Evolutionary conservation across 2,797 vertebrate genomes (phyloP), one percentile per base, ranked within the genome.

Genomic region (Paramormyrops hopkinsi): DNA sequence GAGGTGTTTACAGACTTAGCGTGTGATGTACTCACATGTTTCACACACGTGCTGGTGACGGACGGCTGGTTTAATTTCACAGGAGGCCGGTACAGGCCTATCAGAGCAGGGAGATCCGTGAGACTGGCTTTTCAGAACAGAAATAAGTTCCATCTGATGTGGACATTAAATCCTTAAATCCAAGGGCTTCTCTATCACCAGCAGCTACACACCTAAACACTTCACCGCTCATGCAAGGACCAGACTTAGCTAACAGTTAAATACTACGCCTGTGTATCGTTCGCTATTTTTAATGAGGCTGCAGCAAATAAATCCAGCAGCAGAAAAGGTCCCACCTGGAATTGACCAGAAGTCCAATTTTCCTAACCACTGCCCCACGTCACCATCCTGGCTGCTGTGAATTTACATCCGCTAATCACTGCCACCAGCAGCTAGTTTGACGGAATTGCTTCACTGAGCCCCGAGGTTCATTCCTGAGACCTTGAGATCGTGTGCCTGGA

Each of bases 11-110:
- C 89, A 89, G 90, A 92, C 87, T 44, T 65, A 88, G 86, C 54
- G 7, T 69, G 86, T 92, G 91, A 92, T 93, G 87, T 89, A 92
- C 90, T 93, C 91, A 92, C 91, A 91, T 82, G 90, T 88, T 92
- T 90, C 91, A 91, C 93, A 91, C 92, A 90, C 92, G 89, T 91
- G 93, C 93, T 92, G 89, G 88, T 89, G 90, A 90, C 92, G 92
- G 91, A 89, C 90, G 89, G 92, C 82, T 17, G 69, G 89, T 92
- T 92, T 92, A 90, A 83, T 90, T 89, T 65, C 0, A 89, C 65
- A 90, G 48, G 89, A 91, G 89, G 46, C 8, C 3, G 14, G 51
- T 29, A 84, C 2, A 17, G 29, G 22, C 8, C 41, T 41, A 65
- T 29, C 19, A 5, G 86, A 22, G 41, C 54, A 44, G n/a, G 86